Base-by-base conservation (phyloP, 2,797 vertebrate species). In the Fundulus diaphanus region DNA sequence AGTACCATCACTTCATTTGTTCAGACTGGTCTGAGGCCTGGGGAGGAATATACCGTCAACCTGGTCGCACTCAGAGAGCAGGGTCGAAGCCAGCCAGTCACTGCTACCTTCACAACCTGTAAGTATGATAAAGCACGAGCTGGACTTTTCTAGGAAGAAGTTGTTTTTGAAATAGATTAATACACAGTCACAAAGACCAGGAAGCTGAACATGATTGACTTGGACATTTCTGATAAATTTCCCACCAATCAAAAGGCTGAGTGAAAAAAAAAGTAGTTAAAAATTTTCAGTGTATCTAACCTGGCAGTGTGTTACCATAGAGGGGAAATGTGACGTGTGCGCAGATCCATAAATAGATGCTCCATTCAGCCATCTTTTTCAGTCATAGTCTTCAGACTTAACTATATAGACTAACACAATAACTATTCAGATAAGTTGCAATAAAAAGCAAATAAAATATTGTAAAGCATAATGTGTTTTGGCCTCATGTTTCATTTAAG, bases 21-120 rank as follows among this genome's bases (percentile, higher is more conserved):
- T 85, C 98, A 99, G 93, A 99, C 96, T 0, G 97, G 97, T 7
- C 90, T 99, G 72, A 97, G 97, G 79, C 97, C 98, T 0, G 98
- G 98, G 7, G 98, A 99, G 16, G 97, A 99, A 78, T 99, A 99
- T 82, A 97, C 95, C 0, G 96, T 99, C 54, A 99, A 96, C 16
- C 87, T 99, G 54, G 96, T 99, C 79, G 98, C 97, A 0, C 94
- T 99, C 66, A 96, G 97, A 84, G 97, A 98, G 68, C 97, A 97
- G 89, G 97, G 96, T 66, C 94, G 97, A 46, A 99, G 98, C 76
- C 96, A 94, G 67, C 97, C 98, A 0, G 94, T 97, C 73, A 97
- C 97, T 0, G 94, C 96, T 78, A 96, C 93, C 1, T 82, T 99
- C 88, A 95, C 95, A 70, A 99, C 98, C 48, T 72, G 98, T 99